phyloP scores from a whole-genome alignment of 2,113 vertebrate genomes.

The Caloenas nicobarica region DNA sequence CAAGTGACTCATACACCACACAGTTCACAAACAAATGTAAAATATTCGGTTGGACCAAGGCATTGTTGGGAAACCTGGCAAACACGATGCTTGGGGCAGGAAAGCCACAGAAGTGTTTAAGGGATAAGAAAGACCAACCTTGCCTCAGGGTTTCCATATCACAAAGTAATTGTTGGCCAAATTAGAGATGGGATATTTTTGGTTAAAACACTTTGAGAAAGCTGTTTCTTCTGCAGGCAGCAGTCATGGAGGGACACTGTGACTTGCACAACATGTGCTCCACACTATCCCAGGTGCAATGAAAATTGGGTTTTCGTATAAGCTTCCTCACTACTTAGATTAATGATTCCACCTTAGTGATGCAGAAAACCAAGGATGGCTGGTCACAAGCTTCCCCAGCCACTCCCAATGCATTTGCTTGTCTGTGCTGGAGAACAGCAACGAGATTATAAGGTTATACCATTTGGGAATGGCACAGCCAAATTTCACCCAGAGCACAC shows the following conservation, averaged over 20 bases:
- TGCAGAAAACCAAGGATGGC: not conserved
- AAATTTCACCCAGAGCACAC: not conserved
- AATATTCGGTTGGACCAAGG: not conserved
- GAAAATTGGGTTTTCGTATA: fast-evolving
- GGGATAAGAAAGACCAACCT: not conserved
- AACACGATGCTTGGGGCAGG: not conserved
- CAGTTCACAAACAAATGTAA: not conserved
- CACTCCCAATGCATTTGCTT: not conserved
- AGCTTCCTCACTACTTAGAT: not conserved
- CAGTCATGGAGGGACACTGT: fast-evolving
- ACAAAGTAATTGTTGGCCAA: not conserved
- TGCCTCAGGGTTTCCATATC: not conserved
- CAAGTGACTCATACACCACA: not conserved
- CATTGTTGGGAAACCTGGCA: not conserved
- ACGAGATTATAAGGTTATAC: not conserved
- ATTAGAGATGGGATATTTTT: not conserved
- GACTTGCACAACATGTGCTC: fast-evolving
- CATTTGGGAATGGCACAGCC: not conserved
- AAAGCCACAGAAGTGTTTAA: not conserved
- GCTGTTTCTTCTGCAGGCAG: not conserved
- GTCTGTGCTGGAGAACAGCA: not conserved
- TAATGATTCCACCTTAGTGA: not conserved
- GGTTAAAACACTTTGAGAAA: not conserved
- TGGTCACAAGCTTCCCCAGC: not conserved
- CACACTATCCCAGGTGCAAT: not conserved